Percentiles rank a stretch among this genome's conserved stretches.
phyloP scores from a whole-genome alignment of 2,113 vertebrate genomes.

The Tragelaphus buxtoni region DNA sequence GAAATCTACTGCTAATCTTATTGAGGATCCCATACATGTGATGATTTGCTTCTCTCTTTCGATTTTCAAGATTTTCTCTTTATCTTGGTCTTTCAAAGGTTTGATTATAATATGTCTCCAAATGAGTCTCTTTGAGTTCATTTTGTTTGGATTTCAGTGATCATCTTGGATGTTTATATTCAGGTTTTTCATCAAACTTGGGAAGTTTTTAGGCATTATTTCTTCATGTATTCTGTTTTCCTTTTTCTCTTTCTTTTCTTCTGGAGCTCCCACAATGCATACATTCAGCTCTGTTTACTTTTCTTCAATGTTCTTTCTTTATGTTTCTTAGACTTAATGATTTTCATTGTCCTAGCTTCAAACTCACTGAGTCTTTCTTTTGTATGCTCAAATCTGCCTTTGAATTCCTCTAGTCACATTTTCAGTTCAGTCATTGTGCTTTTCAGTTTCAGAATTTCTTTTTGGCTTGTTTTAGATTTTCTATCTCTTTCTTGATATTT shows the following conservation, averaged over 20 bases:
- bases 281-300: neutral
- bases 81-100: neutral
- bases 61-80: neutral
- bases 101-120: neutral
- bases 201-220: neutral
- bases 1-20: neutral
- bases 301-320: neutral
- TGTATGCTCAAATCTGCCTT: neutral
- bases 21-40: neutral
- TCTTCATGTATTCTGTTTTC: neutral
- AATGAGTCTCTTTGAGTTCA: neutral
- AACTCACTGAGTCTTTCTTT: neutral
- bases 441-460: neutral
- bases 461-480: neutral
- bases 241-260: neutral
- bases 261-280: neutral
- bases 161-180: neutral
- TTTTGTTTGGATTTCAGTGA: neutral
- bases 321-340: neutral
- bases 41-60: neutral
- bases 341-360: neutral
- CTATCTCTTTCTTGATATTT: neutral
- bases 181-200: neutral
- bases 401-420: neutral
- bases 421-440: neutral